Percentiles rank a stretch among this genome's conserved stretches.
These are phyloP conservation scores for Eristalis pertinax DNA, from an alignment of 2,888 invertebrate genomes.

Conservation along the genomic window DNA sequence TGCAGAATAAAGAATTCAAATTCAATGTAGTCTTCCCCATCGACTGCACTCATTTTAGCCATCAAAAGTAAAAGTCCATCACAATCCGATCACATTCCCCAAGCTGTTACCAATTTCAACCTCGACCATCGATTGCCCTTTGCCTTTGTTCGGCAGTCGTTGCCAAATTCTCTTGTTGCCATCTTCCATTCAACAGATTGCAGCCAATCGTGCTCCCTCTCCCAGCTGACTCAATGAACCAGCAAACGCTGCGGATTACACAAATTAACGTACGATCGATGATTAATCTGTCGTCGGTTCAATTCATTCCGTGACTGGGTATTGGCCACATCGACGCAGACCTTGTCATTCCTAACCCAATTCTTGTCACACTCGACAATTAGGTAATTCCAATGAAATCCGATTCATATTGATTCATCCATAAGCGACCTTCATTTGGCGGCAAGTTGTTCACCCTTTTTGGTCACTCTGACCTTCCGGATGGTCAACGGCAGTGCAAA, in stretches of 20 bases:
- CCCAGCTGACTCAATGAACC: constrained; percentile 29
- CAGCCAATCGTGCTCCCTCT: background rate
- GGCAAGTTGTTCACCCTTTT: constrained; percentile 24
- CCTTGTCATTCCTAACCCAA: constrained; percentile 47
- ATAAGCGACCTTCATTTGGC: background rate
- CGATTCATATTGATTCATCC: constrained; percentile 26
- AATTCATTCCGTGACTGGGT: constrained; percentile 10
- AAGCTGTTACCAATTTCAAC: background rate
- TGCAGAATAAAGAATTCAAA: background rate
- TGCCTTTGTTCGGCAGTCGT: background rate
- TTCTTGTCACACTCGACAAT: constrained; percentile 32
- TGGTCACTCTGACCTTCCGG: constrained; percentile 21
- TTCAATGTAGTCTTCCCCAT: background rate
- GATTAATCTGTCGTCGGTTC: constrained; percentile 23
- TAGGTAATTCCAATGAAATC: constrained; percentile 51
- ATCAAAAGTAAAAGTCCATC: background rate
- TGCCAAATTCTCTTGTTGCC: background rate
- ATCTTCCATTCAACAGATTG: background rate
- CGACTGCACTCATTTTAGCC: background rate
- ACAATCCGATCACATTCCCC: background rate
- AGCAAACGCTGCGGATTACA: constrained; percentile 8
- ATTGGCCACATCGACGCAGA: background rate
- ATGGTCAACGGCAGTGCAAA: background rate
- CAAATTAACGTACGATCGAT: constrained; percentile 28
- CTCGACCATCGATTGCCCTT: background rate